Percentiles rank a stretch among this genome's conserved stretches.
phyloP scores from a whole-genome alignment of 2,888 invertebrate species.

The Frankliniella fusca region DNA sequence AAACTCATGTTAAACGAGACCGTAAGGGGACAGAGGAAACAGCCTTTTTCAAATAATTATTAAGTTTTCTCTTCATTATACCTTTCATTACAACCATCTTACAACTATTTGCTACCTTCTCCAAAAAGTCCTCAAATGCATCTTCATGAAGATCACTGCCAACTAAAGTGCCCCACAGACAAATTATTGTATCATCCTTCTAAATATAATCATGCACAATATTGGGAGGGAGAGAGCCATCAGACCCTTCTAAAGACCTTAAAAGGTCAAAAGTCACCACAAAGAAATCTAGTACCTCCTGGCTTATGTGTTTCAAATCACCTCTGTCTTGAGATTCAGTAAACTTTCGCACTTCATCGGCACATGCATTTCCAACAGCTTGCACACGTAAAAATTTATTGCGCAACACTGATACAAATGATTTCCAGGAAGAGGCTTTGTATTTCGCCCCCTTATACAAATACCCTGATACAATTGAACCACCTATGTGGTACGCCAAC shows the following conservation, averaged over 20 bases:
- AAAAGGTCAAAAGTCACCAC: not conserved
- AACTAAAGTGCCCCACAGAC: not conserved
- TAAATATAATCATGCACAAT: not conserved
- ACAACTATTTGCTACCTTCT: not conserved
- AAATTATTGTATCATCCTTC: not conserved
- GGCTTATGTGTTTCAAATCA: not conserved
- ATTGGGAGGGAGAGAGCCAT: not conserved
- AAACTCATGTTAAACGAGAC: not conserved
- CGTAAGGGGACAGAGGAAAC: not conserved
- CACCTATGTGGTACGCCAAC: not conserved
- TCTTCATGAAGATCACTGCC: not conserved
- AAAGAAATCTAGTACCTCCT: not conserved
- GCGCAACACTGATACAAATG: not conserved
- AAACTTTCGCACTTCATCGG: not conserved
- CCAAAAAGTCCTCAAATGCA: not conserved
- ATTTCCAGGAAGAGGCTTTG: not conserved
- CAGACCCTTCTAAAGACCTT: not conserved
- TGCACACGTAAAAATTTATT: not conserved
- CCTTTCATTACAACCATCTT: not conserved
- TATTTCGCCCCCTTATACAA: not conserved
- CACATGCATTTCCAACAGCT: not conserved
- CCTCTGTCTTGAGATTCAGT: not conserved
- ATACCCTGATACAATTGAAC: not conserved
- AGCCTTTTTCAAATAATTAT: not conserved
- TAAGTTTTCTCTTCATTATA: not conserved